Evolutionary conservation across 2,113 vertebrate genomes (phyloP).

Genomic region (Electrona antarctica): DNA sequence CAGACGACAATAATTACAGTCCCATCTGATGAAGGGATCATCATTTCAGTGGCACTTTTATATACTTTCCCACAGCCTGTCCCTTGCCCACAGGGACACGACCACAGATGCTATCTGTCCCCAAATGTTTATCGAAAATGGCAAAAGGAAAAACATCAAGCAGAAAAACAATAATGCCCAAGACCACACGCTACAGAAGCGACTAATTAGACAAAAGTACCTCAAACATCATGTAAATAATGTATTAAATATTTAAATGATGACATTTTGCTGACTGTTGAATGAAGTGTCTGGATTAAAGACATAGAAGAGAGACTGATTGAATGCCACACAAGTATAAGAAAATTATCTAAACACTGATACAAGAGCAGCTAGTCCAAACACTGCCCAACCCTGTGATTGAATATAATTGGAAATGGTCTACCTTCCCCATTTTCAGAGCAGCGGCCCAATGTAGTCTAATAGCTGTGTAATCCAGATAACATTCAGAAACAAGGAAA

Average conservation of each 20-base stretch:
- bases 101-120: conserved; percentile 74
- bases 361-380: conserved; percentile 76
- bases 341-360: conserved; percentile 73
- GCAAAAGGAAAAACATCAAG: conserved; percentile 55
- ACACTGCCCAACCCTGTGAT: conserved; percentile 80
- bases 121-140: conserved; percentile 67
- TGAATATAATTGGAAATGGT: conserved; percentile 77
- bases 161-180: conserved; percentile 24
- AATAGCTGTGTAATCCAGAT: conserved; percentile 32
- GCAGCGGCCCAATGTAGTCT: conserved; percentile 3
- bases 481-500: conserved; percentile 20
- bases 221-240: not conserved
- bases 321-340: conserved; percentile 46
- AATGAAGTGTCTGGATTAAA: conserved; percentile 27
- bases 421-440: conserved; percentile 61
- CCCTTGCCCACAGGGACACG: conserved; percentile 66
- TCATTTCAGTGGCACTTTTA: conserved; percentile 71
- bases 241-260: not conserved
- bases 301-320: conserved; percentile 26
- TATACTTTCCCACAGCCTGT: conserved; percentile 84
- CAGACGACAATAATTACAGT: conserved; percentile 75
- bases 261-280: not conserved
- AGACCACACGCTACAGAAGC: conserved; percentile 9
- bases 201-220: not conserved
- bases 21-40: conserved; percentile 74